These are phyloP conservation scores for Drosophila helvetica DNA, from an alignment of 2,888 invertebrate species.

Conservation along the genomic window DNA sequence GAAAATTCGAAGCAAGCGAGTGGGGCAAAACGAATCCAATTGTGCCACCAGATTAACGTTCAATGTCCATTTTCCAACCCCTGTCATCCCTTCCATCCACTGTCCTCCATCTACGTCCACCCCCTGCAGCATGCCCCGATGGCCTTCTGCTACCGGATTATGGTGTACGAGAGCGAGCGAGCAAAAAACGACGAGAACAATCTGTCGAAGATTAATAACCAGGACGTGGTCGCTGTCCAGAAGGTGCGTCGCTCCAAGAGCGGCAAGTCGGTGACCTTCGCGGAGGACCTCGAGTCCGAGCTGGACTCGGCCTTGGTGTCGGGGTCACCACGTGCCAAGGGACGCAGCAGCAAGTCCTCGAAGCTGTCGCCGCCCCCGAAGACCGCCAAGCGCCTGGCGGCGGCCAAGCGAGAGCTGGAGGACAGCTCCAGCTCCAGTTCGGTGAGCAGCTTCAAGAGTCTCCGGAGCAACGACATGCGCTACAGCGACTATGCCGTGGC, in stretches of 20 bases:
- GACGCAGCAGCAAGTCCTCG: constrained; percentile 39
- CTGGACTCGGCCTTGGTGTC: constrained; percentile 41
- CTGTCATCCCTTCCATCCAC: constrained; percentile 8
- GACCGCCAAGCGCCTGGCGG: constrained; percentile 51
- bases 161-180: constrained; percentile 71
- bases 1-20: constrained; percentile 1
- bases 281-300: constrained; percentile 60
- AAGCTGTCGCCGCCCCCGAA: constrained; percentile 51
- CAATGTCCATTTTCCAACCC: constrained; percentile 23
- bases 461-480: constrained; percentile 83
- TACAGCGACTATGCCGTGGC: constrained; percentile 79
- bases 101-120: neutral
- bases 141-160: constrained; percentile 87
- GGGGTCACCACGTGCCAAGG: constrained; percentile 41
- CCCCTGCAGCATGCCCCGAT: constrained; percentile 86
- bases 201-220: constrained; percentile 59
- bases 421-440: constrained; percentile 40
- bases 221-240: constrained; percentile 53
- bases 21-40: constrained; percentile 46
- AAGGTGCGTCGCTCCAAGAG: constrained; percentile 46
- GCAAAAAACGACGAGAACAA: constrained; percentile 62
- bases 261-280: constrained; percentile 67
- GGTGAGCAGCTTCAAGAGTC: constrained; percentile 81
- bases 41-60: constrained; percentile 54
- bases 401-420: constrained; percentile 58